phyloP scores from a whole-genome alignment of 2,113 vertebrate genomes.

The Hippocampus guttulatus region DNA sequence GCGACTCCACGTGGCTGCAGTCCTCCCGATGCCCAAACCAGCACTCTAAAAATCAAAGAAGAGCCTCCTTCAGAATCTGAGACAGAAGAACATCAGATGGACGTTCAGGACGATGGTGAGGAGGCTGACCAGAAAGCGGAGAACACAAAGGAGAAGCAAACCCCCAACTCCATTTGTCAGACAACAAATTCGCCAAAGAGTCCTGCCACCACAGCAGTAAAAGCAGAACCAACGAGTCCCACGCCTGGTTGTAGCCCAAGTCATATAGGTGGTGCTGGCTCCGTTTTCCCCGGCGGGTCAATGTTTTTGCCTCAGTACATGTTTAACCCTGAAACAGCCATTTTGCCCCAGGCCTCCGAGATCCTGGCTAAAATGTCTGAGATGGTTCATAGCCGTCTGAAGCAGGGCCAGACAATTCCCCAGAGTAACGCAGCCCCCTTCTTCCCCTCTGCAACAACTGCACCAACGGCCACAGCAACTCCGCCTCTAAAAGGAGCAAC shows the following conservation, averaged over 20 bases:
- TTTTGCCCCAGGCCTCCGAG: constrained; percentile 89
- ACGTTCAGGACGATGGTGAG: constrained; percentile 26
- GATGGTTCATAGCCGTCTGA: constrained; percentile 92
- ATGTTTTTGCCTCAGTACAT: constrained; percentile 86
- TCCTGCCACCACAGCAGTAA: constrained; percentile 71
- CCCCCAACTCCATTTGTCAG: constrained; percentile 39
- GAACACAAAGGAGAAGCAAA: constrained; percentile 9
- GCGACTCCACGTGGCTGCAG: constrained; percentile 62
- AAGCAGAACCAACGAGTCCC: constrained; percentile 85
- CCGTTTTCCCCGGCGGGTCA: constrained; percentile 71
- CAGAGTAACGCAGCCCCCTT: constrained; percentile 55
- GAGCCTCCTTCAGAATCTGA: constrained; percentile 75
- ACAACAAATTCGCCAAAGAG: constrained; percentile 75
- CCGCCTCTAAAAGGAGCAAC: constrained; percentile 85
- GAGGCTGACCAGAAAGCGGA: constrained; percentile 21
- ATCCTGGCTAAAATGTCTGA: constrained; percentile 98
- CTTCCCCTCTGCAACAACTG: constrained; percentile 54
- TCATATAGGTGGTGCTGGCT: constrained; percentile 69
- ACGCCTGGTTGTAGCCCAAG: constrained; percentile 87
- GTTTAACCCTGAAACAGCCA: constrained; percentile 80
- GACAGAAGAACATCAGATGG: constrained; percentile 53
- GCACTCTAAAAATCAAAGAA: constrained; percentile 74
- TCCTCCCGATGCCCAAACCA: constrained; percentile 28
- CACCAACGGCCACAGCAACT: constrained; percentile 48
- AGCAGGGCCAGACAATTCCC: constrained; percentile 77